These are phyloP conservation scores for Ruditapes philippinarum DNA, from an alignment of 1,140 invertebrate genomes.

Conservation along the genomic window DNA sequence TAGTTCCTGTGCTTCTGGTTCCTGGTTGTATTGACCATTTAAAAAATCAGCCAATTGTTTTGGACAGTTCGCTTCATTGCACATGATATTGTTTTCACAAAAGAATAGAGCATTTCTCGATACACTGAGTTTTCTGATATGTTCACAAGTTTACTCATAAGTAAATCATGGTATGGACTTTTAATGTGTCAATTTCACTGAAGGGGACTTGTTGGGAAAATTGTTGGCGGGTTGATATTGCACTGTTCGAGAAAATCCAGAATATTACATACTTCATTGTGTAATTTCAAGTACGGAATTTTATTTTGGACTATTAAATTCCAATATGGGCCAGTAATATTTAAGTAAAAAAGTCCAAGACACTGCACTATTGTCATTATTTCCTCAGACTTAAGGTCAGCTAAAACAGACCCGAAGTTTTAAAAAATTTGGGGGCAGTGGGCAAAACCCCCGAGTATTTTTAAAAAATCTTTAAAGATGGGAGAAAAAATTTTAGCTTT, in stretches of 20 bases:
- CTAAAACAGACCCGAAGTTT: background rate
- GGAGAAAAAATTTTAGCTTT: background rate
- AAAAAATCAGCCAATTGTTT: background rate
- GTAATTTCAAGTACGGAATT: background rate
- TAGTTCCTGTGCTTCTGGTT: background rate
- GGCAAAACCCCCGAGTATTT: background rate
- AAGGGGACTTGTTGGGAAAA: background rate
- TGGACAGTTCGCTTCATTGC: background rate
- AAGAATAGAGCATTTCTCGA: background rate
- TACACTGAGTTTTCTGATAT: background rate
- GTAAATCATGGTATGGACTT: background rate
- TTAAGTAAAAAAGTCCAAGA: background rate
- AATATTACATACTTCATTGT: background rate
- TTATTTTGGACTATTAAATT: background rate
- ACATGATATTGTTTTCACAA: background rate
- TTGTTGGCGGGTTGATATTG: background rate
- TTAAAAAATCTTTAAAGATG: too few species aligned
- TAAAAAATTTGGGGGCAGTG: background rate
- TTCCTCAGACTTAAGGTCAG: background rate
- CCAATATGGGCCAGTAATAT: background rate
- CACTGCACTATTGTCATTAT: background rate
- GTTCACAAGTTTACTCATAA: background rate
- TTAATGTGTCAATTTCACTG: background rate
- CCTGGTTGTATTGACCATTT: background rate
- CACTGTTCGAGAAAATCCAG: background rate